phyloP scores from a whole-genome alignment of 2,113 vertebrate species.

The Miniopterus natalensis region DNA sequence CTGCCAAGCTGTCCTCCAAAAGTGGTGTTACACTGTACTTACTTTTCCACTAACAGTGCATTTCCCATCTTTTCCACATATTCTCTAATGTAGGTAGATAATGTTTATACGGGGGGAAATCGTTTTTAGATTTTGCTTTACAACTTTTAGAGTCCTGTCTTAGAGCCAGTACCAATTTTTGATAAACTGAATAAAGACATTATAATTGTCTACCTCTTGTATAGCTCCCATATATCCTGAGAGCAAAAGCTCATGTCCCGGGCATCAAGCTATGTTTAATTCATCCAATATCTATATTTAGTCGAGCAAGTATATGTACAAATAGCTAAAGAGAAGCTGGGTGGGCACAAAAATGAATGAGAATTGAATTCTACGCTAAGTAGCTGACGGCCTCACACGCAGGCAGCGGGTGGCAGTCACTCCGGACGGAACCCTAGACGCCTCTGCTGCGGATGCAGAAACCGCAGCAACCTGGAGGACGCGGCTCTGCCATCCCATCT shows the following conservation, averaged over 20 bases:
- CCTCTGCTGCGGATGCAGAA: background rate
- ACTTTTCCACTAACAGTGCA: background rate
- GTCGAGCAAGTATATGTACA: background rate
- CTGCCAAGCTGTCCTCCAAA: background rate
- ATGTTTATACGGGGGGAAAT: background rate
- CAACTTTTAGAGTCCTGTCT: background rate
- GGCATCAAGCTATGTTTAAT: constrained; percentile 8
- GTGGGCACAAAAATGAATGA: constrained; percentile 10
- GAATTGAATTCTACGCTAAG: constrained; percentile 11
- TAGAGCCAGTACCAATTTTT: background rate
- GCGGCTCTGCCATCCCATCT: background rate
- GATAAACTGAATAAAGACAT: constrained; percentile 28
- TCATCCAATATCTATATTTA: background rate
- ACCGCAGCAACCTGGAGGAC: background rate
- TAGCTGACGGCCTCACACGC: background rate
- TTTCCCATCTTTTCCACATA: background rate
- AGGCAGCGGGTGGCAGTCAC: background rate
- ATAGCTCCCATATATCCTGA: background rate
- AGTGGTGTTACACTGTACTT: background rate
- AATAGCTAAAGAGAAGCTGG: constrained; percentile 1
- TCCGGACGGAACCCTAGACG: background rate
- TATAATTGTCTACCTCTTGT: background rate
- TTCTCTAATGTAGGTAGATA: background rate
- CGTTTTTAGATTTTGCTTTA: constrained; percentile 26
- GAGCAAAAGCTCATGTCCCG: background rate